Evolutionary conservation across 2,888 invertebrate genomes (phyloP).

Genomic region (Brachyptera putata): DNA sequence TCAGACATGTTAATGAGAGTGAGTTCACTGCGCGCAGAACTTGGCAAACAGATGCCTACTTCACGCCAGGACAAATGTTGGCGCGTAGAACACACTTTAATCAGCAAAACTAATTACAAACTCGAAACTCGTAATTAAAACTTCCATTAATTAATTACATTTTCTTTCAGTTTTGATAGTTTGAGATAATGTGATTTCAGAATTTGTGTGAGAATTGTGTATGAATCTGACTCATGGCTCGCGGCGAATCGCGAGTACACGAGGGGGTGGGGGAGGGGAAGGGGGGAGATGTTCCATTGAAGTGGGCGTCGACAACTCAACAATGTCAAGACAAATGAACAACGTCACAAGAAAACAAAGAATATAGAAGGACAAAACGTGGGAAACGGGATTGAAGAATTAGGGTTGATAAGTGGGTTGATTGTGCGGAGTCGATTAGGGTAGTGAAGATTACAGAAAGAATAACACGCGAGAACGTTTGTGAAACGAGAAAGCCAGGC

Average conservation of each 20-base stretch:
- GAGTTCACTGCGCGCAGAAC: background rate
- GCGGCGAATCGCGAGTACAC: too few relatives aligned
- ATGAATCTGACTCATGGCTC: too few relatives aligned
- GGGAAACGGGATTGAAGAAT: background rate
- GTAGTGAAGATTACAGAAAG: too few relatives aligned
- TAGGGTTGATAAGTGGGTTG: constrained; percentile 22
- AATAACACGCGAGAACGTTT: too few relatives aligned
- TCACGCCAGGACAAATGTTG: background rate
- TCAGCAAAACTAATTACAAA: background rate
- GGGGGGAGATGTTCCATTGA: background rate
- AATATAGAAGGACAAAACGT: background rate
- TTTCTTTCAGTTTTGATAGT: too few relatives aligned
- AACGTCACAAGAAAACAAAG: background rate
- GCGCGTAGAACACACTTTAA: background rate
- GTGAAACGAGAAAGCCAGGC: too few relatives aligned
- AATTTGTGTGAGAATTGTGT: too few relatives aligned
- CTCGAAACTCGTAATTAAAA: background rate
- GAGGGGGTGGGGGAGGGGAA: too few relatives aligned
- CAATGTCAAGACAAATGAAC: background rate
- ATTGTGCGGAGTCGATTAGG: constrained; percentile 23
- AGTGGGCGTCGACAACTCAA: background rate
- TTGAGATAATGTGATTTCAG: too few relatives aligned
- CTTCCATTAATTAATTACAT: too few relatives aligned
- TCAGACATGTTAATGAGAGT: background rate
- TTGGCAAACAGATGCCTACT: background rate